Evolutionary conservation across 1,140 invertebrate species (phyloP).

Genomic region (Drosophila paulistorum): DNA sequence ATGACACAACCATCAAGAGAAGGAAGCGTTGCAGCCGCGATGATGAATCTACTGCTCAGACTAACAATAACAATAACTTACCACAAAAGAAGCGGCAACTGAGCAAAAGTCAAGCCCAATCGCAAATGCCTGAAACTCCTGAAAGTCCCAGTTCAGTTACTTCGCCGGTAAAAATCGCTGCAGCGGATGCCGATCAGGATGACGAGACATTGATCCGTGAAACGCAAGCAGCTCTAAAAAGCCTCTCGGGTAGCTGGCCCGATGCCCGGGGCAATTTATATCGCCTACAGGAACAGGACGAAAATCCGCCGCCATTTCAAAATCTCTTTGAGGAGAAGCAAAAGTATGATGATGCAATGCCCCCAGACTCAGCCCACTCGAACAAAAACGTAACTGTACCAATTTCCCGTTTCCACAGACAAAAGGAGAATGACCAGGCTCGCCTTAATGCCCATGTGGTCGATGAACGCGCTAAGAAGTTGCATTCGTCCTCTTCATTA

Average conservation of each 20-base stretch:
- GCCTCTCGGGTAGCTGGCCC: slow-evolving; percentile 91
- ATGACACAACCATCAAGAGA: slow-evolving; percentile 74
- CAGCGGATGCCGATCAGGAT: slow-evolving; percentile 84
- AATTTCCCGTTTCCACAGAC: slow-evolving; percentile 76
- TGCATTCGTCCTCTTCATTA: background rate
- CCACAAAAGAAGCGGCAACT: slow-evolving; percentile 87
- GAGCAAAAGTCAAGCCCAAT: slow-evolving; percentile 54
- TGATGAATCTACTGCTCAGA: slow-evolving; percentile 59
- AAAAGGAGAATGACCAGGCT: slow-evolving; percentile 82
- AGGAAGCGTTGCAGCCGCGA: slow-evolving; percentile 80
- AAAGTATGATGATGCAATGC: slow-evolving; percentile 66
- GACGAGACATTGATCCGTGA: slow-evolving; percentile 92
- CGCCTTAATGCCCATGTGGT: slow-evolving; percentile 61
- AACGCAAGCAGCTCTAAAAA: slow-evolving; percentile 92
- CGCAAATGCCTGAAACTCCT: slow-evolving; percentile 34
- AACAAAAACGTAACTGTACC: slow-evolving; percentile 8
- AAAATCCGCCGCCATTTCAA: slow-evolving; percentile 92
- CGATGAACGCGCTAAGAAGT: slow-evolving; percentile 30
- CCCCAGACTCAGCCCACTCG: slow-evolving; percentile 22
- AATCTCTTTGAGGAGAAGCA: slow-evolving; percentile 93
- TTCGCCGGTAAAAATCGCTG: slow-evolving; percentile 23
- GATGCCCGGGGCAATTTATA: slow-evolving; percentile 86
- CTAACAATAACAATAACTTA: slow-evolving; percentile 73
- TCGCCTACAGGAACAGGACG: slow-evolving; percentile 86
- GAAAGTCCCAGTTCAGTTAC: slow-evolving; percentile 31